A percentile compares a stretch with the other conserved stretches of the same genome.
phyloP scores from a whole-genome alignment of 2,113 vertebrate genomes.

The Fukomys damarensis region DNA sequence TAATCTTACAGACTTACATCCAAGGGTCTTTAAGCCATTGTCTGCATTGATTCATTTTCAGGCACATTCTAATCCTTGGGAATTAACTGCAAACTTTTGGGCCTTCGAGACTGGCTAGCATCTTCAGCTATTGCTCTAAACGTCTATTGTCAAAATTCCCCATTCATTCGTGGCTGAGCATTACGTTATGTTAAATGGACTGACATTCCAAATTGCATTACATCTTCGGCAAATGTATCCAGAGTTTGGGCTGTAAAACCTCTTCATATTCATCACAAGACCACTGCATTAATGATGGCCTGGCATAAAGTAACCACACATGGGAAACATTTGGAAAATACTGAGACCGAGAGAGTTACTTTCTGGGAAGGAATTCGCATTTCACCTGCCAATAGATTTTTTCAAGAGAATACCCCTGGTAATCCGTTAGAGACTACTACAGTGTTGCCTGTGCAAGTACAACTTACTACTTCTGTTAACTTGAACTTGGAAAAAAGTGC shows the following conservation, averaged over 20 bases:
- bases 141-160: conserved; percentile 84
- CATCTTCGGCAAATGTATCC: conserved; percentile 57
- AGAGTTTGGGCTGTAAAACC: conserved; percentile 62
- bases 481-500: conserved; percentile 71
- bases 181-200: conserved; percentile 79
- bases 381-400: conserved; percentile 58
- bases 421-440: conserved; percentile 64
- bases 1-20: conserved; percentile 87
- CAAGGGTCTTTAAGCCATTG: conserved; percentile 86
- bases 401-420: conserved; percentile 73
- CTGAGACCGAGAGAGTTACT: conserved; percentile 48
- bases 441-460: conserved; percentile 74
- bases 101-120: conserved; percentile 84
- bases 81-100: conserved; percentile 86
- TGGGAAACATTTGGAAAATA: conserved; percentile 62
- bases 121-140: conserved; percentile 84
- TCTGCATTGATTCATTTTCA: conserved; percentile 86
- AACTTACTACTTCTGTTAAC: conserved; percentile 81
- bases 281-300: conserved; percentile 80
- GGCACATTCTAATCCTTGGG: conserved; percentile 87
- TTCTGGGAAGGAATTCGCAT: conserved; percentile 72
- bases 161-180: conserved; percentile 81
- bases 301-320: conserved; percentile 76
- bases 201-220: conserved; percentile 80
- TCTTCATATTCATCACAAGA: neutral